phyloP scores from a whole-genome alignment of 2,888 invertebrate species.

The Brassicogethes aeneus region DNA sequence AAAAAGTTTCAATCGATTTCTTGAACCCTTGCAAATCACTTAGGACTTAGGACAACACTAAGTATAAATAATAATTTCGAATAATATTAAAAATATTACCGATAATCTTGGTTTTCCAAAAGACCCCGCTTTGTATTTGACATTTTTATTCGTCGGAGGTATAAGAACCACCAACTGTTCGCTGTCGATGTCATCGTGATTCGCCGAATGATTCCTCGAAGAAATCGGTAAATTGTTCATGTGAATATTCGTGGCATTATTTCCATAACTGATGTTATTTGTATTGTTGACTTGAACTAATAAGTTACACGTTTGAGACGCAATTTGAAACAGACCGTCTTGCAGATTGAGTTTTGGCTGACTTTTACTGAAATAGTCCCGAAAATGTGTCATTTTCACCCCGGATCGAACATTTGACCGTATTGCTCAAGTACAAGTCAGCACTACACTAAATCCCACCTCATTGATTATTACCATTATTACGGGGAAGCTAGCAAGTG shows the following conservation, averaged over 20 bases:
- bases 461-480: conserved; percentile 19
- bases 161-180: conserved; percentile 48
- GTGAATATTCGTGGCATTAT: conserved; percentile 54
- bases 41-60: too few species aligned
- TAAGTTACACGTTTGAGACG: conserved; percentile 69
- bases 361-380: conserved; percentile 46
- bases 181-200: conserved; percentile 22
- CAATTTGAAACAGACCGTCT: conserved; percentile 69
- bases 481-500: neutral
- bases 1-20: too few species aligned
- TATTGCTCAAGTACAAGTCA: neutral
- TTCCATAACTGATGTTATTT: conserved; percentile 63
- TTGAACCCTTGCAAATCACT: too few species aligned
- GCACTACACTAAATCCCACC: neutral
- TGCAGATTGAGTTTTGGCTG: conserved; percentile 56
- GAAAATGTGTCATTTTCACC: conserved; percentile 49
- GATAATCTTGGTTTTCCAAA: conserved; percentile 49
- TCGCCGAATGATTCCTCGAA: conserved; percentile 1
- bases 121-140: conserved; percentile 22
- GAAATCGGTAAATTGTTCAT: conserved; percentile 40
- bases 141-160: conserved; percentile 38
- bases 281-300: conserved; percentile 69
- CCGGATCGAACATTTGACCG: conserved; percentile 24
- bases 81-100: too few species aligned
- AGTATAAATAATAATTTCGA: too few species aligned